Evolutionary conservation across 2,797 vertebrate genomes (phyloP).

Genomic region (Schizopygopsis pylzovi): DNA sequence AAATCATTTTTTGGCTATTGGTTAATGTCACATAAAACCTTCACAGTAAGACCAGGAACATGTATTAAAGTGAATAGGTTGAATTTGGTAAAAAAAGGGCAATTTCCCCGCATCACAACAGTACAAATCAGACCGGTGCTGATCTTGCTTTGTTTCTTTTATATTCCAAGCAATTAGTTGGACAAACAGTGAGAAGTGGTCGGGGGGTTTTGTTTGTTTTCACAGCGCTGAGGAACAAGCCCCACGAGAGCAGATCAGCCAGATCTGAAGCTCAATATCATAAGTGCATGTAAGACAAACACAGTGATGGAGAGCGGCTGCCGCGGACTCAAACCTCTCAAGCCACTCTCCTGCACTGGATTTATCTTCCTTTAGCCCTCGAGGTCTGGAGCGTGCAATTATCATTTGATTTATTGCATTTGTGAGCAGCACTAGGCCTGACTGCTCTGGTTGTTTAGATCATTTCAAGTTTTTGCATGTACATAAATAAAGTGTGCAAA

Average conservation of each 20-base stretch:
- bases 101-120: not conserved
- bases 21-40: not conserved
- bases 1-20: not conserved
- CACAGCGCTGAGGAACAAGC: constrained; percentile 38
- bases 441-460: not conserved
- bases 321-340: constrained; percentile 40
- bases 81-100: not conserved
- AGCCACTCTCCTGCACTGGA: not conserved
- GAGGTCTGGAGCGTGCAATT: not conserved
- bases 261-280: constrained; percentile 47
- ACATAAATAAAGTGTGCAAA: not conserved
- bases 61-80: not conserved
- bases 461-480: not conserved
- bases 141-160: constrained; percentile 18
- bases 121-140: not conserved
- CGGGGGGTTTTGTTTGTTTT: constrained; percentile 56
- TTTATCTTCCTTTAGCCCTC: constrained; percentile 15
- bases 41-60: not conserved
- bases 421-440: not conserved
- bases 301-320: constrained; percentile 27
- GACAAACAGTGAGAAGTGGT: constrained; percentile 55
- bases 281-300: constrained; percentile 43
- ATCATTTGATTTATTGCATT: not conserved
- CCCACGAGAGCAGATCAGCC: constrained; percentile 45
- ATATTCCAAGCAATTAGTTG: constrained; percentile 51